Evolutionary conservation across 2,888 invertebrate species (phyloP).

Genomic region (Quadroppia sp.): DNA sequence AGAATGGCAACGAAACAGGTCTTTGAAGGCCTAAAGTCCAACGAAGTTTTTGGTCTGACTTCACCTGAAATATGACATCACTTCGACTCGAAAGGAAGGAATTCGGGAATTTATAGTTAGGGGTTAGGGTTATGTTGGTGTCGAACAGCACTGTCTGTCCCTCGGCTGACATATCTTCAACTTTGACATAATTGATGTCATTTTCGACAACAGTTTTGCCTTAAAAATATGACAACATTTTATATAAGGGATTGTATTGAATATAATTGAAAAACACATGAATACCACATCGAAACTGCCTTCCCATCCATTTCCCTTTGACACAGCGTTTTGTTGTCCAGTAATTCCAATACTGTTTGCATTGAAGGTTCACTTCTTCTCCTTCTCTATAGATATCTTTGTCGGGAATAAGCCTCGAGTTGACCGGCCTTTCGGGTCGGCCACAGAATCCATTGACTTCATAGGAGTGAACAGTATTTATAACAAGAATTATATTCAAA

Average conservation of each 20-base stretch:
- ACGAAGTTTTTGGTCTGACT: not conserved
- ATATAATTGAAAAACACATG: not conserved
- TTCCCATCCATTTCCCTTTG: constrained; percentile 27
- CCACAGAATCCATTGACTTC: constrained; percentile 26
- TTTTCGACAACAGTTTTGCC: constrained; percentile 7
- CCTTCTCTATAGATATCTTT: not conserved
- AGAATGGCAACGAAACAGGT: constrained; percentile 17
- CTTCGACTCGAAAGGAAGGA: constrained; percentile 30
- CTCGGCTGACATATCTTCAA: not conserved
- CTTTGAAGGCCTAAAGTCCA: not conserved
- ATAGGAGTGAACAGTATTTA: not conserved
- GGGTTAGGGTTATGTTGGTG: not conserved
- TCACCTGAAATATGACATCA: not conserved
- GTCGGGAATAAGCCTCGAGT: not conserved
- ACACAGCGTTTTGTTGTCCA: not conserved
- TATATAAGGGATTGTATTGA: no score
- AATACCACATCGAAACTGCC: constrained; percentile 10
- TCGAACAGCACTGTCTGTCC: not conserved
- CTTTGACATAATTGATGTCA: constrained; percentile 22
- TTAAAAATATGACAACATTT: not conserved
- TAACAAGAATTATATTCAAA: not conserved
- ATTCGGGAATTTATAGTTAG: constrained; percentile 17
- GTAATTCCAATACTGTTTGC: constrained; percentile 29
- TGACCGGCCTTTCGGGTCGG: not conserved
- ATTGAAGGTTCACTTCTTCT: constrained; percentile 19